Evolutionary conservation across 2,797 vertebrate species (phyloP).

Genomic region (Acanthornis magna): DNA sequence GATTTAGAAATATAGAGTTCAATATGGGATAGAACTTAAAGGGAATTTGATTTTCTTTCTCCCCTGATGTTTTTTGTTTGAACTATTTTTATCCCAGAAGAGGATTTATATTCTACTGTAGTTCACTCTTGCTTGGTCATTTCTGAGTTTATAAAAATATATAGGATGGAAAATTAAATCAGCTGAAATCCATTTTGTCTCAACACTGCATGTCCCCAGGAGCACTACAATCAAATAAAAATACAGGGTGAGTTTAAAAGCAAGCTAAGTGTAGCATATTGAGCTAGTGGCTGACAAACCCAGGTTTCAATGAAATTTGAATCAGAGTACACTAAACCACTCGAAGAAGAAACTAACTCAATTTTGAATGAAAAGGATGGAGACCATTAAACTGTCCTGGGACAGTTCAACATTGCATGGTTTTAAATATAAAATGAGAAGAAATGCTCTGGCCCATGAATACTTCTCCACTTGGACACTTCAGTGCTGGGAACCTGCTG

Average conservation of each 20-base stretch:
- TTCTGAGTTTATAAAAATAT: constrained; percentile 65
- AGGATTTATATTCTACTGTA: constrained; percentile 53
- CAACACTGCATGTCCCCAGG: constrained; percentile 12
- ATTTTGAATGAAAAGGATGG: neutral
- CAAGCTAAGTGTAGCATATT: constrained; percentile 47
- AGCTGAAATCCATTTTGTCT: constrained; percentile 68
- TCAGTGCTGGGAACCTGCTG: neutral
- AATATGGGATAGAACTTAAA: constrained; percentile 18
- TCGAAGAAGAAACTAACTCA: neutral
- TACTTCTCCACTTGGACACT: neutral
- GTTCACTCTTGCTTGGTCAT: constrained; percentile 38
- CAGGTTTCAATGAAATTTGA: neutral
- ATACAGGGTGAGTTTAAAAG: constrained; percentile 43
- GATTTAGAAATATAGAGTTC: constrained; percentile 35
- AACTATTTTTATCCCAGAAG: constrained; percentile 57
- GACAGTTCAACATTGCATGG: neutral
- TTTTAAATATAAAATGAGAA: neutral
- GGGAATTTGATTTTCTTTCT: constrained; percentile 24
- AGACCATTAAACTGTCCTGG: neutral
- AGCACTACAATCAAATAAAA: constrained; percentile 61
- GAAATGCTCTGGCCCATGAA: neutral
- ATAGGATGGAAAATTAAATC: constrained; percentile 68
- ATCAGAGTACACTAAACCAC: neutral
- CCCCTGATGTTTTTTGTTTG: neutral
- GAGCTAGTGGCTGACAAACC: neutral